Percentiles rank a stretch among this genome's conserved stretches.
These are phyloP conservation scores for Champsocephalus esox DNA, from an alignment of 2,797 vertebrate species.

Conservation along the genomic window DNA sequence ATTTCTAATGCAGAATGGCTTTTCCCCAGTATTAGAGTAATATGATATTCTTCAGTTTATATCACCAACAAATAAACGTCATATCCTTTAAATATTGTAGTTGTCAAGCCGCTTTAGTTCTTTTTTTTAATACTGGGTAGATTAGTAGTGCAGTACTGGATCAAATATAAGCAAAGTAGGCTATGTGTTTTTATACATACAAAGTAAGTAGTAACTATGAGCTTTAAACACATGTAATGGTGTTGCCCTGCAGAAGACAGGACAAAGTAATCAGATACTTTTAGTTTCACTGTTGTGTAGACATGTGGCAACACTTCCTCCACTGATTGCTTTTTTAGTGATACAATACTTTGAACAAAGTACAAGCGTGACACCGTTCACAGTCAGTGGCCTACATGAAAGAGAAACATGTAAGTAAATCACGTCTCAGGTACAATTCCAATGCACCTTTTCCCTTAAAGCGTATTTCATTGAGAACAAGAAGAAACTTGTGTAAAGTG, in stretches of 20 bases:
- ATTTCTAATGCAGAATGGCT: no score
- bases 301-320: slow-evolving; percentile 32
- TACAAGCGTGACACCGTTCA: slow-evolving; percentile 29
- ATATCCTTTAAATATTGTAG: no score
- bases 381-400: slow-evolving; percentile 41
- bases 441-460: slow-evolving; percentile 25
- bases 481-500: slow-evolving; percentile 55
- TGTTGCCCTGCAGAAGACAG: slow-evolving; percentile 27
- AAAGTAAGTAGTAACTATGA: no score
- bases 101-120: no score
- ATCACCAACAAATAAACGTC: no score
- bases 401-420: slow-evolving; percentile 41
- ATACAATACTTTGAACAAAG: slow-evolving; percentile 43
- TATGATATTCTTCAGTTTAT: no score
- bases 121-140: no score
- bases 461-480: slow-evolving; percentile 54
- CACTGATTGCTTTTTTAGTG: slow-evolving; percentile 53
- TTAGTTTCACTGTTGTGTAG: slow-evolving; percentile 38
- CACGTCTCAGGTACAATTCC: slow-evolving; percentile 37
- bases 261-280: slow-evolving; percentile 36
- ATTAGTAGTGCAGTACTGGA: no score
- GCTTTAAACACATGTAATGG: background rate
- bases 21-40: no score
- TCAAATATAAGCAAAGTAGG: no score
- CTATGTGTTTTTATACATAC: no score